These are phyloP conservation scores for Aphrophora alni DNA, from an alignment of 2,888 invertebrate species.

Conservation along the genomic window DNA sequence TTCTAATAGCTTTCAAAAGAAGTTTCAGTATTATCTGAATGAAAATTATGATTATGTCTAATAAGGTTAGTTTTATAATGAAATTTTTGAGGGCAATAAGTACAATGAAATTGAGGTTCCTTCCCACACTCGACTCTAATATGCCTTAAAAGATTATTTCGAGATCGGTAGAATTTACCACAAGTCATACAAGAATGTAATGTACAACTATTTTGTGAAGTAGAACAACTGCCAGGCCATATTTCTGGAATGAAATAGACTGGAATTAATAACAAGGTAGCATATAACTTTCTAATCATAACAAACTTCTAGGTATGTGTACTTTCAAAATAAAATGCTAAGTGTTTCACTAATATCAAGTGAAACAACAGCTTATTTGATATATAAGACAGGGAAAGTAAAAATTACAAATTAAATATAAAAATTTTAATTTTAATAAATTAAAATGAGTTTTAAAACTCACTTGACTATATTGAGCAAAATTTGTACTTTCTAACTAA, in stretches of 20 bases:
- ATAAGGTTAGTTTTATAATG: slow-evolving; percentile 37
- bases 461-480: no score
- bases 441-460: no score
- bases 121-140: slow-evolving; percentile 55
- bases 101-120: slow-evolving; percentile 55
- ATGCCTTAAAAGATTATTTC: slow-evolving; percentile 53
- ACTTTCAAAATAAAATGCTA: no score
- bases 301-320: no score
- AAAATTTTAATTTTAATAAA: no score
- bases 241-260: not conserved
- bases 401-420: no score
- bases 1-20: no score
- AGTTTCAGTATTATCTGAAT: not conserved
- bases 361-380: no score
- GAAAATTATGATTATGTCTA: not conserved
- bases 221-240: not conserved
- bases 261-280: not conserved
- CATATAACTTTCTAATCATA: no score
- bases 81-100: slow-evolving; percentile 55
- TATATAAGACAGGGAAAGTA: no score
- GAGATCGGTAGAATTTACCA: slow-evolving; percentile 53
- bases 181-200: slow-evolving; percentile 44
- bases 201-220: not conserved
- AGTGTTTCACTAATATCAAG: no score
- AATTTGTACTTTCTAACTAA: no score